Conservation (phyloP, 2,888 invertebrate genomes). For the Dilophus febrilis region DNA sequence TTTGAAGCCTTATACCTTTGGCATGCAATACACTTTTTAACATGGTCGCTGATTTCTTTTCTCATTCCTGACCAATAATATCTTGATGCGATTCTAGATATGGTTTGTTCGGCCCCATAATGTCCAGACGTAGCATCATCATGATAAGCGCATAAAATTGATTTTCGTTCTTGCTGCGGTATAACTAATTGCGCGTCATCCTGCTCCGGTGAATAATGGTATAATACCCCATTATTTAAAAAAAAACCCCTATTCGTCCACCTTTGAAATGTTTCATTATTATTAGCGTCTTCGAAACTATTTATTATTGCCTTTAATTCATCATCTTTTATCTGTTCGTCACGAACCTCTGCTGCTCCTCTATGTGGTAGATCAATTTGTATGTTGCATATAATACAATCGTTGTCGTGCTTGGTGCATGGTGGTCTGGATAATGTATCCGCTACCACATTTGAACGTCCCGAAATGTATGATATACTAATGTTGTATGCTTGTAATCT, state of each 20-base stretch:
- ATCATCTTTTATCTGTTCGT: background rate
- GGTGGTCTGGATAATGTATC: slow-evolving; percentile 21
- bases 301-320: background rate
- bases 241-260: slow-evolving; percentile 14
- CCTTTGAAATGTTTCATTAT: slow-evolving; percentile 3
- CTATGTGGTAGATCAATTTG: slow-evolving; percentile 9
- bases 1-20: slow-evolving; percentile 19
- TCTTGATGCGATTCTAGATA: slow-evolving; percentile 8
- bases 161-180: slow-evolving; percentile 7
- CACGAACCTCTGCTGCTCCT: slow-evolving; percentile 8
- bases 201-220: slow-evolving; percentile 7
- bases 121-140: slow-evolving; percentile 15
- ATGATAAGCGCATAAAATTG: slow-evolving; percentile 6
- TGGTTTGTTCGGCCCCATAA: slow-evolving; percentile 13
- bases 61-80: slow-evolving; percentile 18
- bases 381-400: slow-evolving; percentile 2
- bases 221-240: slow-evolving; percentile 13
- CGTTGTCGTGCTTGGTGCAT: background rate
- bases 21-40: slow-evolving; percentile 16
- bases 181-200: slow-evolving; percentile 8
- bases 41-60: slow-evolving; percentile 13
- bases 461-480: slow-evolving; percentile 21
- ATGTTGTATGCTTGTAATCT: slow-evolving; percentile 22
- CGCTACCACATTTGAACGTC: slow-evolving; percentile 22
- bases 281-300: background rate